A percentile compares a stretch with the other conserved stretches of the same genome.
Evolutionary conservation across 23 tunicate genomes (phyloP).

Genomic region (Botrylloides violaceus): DNA sequence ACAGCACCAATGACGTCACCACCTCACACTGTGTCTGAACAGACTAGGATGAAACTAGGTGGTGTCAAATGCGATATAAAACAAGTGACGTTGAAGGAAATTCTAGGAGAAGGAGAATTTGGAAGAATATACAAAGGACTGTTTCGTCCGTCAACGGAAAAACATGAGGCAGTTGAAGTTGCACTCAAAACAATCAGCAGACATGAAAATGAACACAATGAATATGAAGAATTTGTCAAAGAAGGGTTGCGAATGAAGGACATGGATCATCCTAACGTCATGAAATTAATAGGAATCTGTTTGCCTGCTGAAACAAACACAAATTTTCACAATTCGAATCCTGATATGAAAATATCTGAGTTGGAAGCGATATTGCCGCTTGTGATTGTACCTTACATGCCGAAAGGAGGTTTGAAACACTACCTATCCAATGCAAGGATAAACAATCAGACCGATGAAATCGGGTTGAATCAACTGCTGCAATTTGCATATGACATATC

Average conservation of each 20-base stretch:
- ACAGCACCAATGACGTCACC: too few species aligned
- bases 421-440: constrained; percentile 35
- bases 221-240: constrained; percentile 48
- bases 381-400: constrained; percentile 87
- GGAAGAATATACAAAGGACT: constrained; percentile 77
- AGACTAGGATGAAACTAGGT: constrained; percentile 30
- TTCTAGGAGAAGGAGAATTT: constrained; percentile 81
- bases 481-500: constrained; percentile 60
- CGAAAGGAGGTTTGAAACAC: constrained; percentile 61
- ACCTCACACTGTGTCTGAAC: background rate
- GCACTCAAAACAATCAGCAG: constrained; percentile 76
- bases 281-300: constrained; percentile 72
- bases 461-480: constrained; percentile 33
- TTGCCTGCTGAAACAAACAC: constrained; percentile 25
- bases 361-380: constrained; percentile 25
- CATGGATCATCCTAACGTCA: constrained; percentile 81
- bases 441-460: constrained; percentile 13
- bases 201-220: constrained; percentile 28
- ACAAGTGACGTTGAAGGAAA: too few species aligned
- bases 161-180: constrained; percentile 26
- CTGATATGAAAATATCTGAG: constrained; percentile 8
- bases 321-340: background rate
- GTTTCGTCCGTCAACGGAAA: constrained; percentile 6
- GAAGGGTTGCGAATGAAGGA: constrained; percentile 94
- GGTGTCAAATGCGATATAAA: constrained; percentile 20